Evolutionary conservation across 2,888 invertebrate species (phyloP).

Genomic region (Eulithis testata): DNA sequence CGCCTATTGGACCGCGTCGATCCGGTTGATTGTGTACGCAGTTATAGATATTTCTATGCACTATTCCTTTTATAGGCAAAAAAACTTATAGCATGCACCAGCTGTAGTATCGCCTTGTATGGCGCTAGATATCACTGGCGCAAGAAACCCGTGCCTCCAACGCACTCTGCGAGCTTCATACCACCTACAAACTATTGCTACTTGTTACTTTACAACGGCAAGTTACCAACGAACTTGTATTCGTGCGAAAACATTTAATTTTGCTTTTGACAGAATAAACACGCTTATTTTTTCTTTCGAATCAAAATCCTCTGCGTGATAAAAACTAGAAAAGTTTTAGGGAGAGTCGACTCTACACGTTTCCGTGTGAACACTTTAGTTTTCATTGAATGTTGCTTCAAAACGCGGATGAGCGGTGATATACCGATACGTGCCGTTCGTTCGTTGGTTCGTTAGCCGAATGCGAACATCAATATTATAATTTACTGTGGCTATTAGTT

Average conservation of each 20-base stretch:
- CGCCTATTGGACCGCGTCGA: conserved; percentile 70
- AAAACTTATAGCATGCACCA: conserved; percentile 57
- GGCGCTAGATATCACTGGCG: conserved; percentile 46
- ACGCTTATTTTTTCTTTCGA: conserved; percentile 4
- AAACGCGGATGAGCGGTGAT: conserved; percentile 75
- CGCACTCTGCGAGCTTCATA: not conserved
- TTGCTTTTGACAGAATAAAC: conserved; percentile 43
- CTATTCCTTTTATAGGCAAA: conserved; percentile 52
- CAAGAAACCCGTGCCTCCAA: conserved; percentile 25
- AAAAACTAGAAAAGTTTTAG: not conserved
- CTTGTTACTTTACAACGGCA: conserved; percentile 22
- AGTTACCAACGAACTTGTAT: conserved; percentile 19
- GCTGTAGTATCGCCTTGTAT: conserved; percentile 52
- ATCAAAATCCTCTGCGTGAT: conserved; percentile 2
- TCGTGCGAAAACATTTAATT: conserved; percentile 37
- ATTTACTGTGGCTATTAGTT: conserved; percentile 67
- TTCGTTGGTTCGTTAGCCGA: conserved; percentile 69
- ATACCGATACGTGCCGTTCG: conserved; percentile 77
- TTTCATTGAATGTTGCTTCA: conserved; percentile 66
- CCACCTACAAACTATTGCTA: not conserved
- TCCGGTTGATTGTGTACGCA: conserved; percentile 70
- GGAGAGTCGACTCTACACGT: conserved; percentile 56
- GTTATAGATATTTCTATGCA: conserved; percentile 56
- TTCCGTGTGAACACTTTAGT: conserved; percentile 57
- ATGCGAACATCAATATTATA: conserved; percentile 74